Base-by-base conservation (phyloP, 2,888 invertebrate species). In the Mimumesa dahlbomi region DNA sequence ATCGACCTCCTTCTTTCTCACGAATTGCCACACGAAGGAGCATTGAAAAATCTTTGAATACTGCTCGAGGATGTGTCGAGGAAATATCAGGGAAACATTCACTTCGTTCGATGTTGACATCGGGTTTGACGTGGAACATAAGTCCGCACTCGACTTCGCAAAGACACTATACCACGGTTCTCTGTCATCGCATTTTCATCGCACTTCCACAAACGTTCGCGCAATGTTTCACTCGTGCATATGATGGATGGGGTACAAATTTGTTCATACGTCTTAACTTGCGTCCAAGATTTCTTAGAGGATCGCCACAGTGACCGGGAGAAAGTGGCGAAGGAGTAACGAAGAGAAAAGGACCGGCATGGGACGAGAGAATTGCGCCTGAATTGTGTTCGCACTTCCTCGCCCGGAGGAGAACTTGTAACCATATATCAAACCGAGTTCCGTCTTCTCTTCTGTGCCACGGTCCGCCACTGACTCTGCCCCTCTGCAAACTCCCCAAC, bases 381-480 rank as follows among this genome's bases (percentile, higher is more conserved):
- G 78, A 77, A 84, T 83, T 80, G 82, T 82, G 81, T 82, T 81
- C 77, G 77, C 75, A 75, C 79, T 84, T 84, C 74, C 80, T 74
- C 77, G 70, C 65, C 53, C 61, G 63, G 38, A 66, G 63, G 77
- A 73, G 75, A 84, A 84, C 77, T 82, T 77, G 83, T 73, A 82
- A 76, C 77, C 80, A 73, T 84, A 82, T 84, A 84, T 84, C 84
- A 84, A 84, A 83, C 76, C 73, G 75, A 82, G 79, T 81, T 82
- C 80, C 74, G 79, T 84, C 84, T 79, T 77, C 79, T 74, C 75
- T 65, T 74, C 74, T 69, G 71, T 52, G 52, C 75, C 68, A 58
- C 49, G 67, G 62, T 61, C 62, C 75, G 73, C 78, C 73, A 78
- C 79, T 65, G 77, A 74, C 70, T 80, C 75, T 49, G 64, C 70